Percentiles rank a stretch among this genome's conserved stretches.
phyloP scores from a whole-genome alignment of 2,113 vertebrate species.

The Polyodon spathula region DNA sequence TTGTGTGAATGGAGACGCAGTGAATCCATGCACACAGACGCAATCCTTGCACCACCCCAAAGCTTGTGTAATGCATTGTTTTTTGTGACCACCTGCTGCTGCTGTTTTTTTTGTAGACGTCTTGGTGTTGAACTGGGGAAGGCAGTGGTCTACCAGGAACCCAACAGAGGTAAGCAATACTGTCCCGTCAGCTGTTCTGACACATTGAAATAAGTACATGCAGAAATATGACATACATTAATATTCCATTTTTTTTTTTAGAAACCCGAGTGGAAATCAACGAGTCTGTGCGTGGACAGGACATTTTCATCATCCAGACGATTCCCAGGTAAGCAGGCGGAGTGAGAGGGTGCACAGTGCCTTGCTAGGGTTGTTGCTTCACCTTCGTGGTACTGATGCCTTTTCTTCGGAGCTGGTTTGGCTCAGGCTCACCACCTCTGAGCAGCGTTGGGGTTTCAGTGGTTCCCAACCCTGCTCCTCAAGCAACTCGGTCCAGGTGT shows the following conservation, averaged over 20 bases:
- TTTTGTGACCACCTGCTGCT: too few relatives aligned
- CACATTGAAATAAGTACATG: background rate
- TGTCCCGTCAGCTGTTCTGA: too few relatives aligned
- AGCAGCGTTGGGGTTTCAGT: too few relatives aligned
- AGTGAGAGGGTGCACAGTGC: background rate
- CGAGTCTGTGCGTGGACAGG: constrained; percentile 92
- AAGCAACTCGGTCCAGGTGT: too few relatives aligned
- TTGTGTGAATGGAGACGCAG: too few relatives aligned
- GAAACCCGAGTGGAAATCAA: constrained; percentile 97
- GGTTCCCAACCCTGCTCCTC: too few relatives aligned
- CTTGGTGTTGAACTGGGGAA: constrained; percentile 92
- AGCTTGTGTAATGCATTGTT: too few relatives aligned
- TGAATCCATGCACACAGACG: too few relatives aligned
- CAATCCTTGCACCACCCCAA: too few relatives aligned
- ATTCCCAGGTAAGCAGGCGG: constrained; percentile 75
- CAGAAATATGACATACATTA: background rate
- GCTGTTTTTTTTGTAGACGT: constrained; percentile 55
- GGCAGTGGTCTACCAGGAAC: constrained; percentile 90
- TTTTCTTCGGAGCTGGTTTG: too few relatives aligned
- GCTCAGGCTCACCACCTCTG: too few relatives aligned
- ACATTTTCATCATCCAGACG: constrained; percentile 97
- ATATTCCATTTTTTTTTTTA: constrained; percentile 27
- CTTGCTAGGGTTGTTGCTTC: background rate
- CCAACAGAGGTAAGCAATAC: constrained; percentile 76
- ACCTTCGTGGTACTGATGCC: too few relatives aligned